These are phyloP conservation scores for Festucalex cinctus DNA, from an alignment of 2,113 vertebrate species.

Conservation along the genomic window DNA sequence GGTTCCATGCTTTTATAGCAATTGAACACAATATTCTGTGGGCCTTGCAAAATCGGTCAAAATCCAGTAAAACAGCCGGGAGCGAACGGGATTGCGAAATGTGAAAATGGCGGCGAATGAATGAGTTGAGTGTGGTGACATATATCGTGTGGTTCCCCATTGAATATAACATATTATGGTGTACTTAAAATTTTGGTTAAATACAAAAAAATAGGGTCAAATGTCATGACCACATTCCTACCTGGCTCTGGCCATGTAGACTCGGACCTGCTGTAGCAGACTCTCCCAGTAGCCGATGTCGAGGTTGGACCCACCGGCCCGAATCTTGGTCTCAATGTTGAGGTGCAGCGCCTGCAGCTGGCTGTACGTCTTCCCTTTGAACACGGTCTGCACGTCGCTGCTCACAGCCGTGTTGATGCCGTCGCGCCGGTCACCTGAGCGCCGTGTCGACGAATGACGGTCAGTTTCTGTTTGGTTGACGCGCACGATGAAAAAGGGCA, in stretches of 20 bases:
- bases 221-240: conserved; percentile 36
- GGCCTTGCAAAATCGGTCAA: too few relatives aligned
- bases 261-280: conserved; percentile 89
- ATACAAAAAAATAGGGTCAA: background rate
- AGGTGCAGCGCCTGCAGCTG: conserved; percentile 92
- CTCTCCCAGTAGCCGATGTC: conserved; percentile 99
- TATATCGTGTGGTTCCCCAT: too few relatives aligned
- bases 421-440: conserved; percentile 88
- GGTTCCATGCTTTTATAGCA: too few relatives aligned
- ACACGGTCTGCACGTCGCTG: conserved; percentile 89
- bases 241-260: conserved; percentile 95
- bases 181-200: too few relatives aligned
- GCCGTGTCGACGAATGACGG: background rate
- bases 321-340: conserved; percentile 91
- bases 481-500: background rate
- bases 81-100: too few relatives aligned
- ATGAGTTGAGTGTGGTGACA: too few relatives aligned
- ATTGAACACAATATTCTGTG: too few relatives aligned
- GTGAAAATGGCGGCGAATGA: too few relatives aligned
- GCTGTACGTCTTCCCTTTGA: conserved; percentile 97
- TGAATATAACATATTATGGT: too few relatives aligned
- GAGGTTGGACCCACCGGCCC: conserved; percentile 87
- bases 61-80: too few relatives aligned
- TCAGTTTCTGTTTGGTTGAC: too few relatives aligned
- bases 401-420: conserved; percentile 94